A percentile compares a stretch with the other conserved stretches of the same genome.
phyloP scores from a whole-genome alignment of 2,113 vertebrate species.

The Oxyura jamaicensis region DNA sequence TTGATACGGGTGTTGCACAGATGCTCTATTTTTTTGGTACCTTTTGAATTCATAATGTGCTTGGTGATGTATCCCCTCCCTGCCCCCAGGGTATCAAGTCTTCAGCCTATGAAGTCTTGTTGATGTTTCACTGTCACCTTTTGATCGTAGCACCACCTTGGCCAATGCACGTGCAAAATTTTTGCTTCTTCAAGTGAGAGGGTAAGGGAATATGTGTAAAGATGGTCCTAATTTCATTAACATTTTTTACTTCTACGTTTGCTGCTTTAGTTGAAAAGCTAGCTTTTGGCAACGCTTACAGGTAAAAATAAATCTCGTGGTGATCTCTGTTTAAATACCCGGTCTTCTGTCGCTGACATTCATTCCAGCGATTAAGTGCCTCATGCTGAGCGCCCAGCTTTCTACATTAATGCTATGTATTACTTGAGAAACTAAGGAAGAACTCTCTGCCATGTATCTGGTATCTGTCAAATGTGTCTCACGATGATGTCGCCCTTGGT shows the following conservation, averaged over 20 bases:
- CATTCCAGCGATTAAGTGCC: neutral
- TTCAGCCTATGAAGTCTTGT: neutral
- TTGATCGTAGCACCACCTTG: neutral
- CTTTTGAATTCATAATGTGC: neutral
- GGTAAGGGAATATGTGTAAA: neutral
- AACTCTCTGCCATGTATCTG: neutral
- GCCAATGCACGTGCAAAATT: neutral
- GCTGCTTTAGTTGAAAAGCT: neutral
- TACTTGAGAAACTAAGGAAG: neutral
- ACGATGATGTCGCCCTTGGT: neutral
- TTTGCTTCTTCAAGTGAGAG: neutral
- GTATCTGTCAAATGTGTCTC: neutral
- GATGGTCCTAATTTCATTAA: neutral
- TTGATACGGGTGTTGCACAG: neutral
- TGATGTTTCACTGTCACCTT: neutral
- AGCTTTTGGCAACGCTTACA: neutral
- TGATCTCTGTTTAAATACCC: neutral
- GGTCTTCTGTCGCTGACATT: neutral
- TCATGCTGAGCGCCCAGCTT: neutral
- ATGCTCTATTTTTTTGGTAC: neutral
- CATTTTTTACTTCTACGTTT: neutral
- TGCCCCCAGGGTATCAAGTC: no score
- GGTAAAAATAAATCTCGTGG: neutral
- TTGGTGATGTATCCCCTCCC: fast-evolving
- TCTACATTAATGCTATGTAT: neutral